Conservation (phyloP, 2,113 vertebrate genomes). For the Phaethon lepturus region DNA sequence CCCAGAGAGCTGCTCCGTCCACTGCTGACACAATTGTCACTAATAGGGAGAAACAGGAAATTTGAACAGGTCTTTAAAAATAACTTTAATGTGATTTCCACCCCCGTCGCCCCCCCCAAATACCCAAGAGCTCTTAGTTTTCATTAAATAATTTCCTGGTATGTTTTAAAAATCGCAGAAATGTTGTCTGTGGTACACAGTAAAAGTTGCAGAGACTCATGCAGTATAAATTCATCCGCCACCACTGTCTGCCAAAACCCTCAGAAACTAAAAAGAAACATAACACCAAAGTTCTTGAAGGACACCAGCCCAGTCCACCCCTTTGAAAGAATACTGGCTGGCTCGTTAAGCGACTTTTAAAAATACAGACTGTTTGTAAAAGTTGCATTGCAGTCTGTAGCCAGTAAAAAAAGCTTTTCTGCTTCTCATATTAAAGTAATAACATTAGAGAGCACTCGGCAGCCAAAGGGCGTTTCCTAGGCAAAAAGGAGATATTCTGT, state of each 20-base stretch:
- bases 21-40: not conserved
- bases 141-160: not conserved
- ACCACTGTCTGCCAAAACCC: not conserved
- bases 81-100: not conserved
- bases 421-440: not conserved
- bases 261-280: not conserved
- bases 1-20: not conserved
- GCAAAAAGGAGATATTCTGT: not conserved
- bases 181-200: not conserved
- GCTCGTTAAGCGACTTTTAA: not conserved
- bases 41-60: fast-evolving
- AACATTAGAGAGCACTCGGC: not conserved
- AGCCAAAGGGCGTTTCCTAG: not conserved
- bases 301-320: fast-evolving
- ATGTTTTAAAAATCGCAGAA: not conserved
- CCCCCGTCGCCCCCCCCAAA: no score
- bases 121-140: not conserved
- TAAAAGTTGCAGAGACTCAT: not conserved
- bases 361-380: not conserved
- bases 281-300: not conserved
- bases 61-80: not conserved
- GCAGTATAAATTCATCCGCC: no score
- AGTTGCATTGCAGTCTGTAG: not conserved
- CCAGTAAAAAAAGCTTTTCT: fast-evolving
- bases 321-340: not conserved